Conservation (phyloP, 2,888 invertebrate genomes). For the Nematopogon swammerdamellus region DNA sequence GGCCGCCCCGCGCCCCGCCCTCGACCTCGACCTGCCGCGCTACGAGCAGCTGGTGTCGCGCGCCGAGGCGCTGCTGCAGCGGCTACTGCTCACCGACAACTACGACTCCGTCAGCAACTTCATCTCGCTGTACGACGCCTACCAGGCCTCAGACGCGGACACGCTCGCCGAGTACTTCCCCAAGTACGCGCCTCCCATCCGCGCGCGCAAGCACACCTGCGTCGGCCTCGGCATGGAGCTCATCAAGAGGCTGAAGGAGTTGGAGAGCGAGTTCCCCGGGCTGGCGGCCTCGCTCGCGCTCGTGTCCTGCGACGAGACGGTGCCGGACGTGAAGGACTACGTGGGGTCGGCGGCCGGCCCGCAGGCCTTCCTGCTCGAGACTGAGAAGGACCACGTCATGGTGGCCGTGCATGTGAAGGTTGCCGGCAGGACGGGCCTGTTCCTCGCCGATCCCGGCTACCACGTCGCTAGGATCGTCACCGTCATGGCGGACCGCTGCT, state of each 20-base stretch:
- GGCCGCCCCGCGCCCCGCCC: slow-evolving; percentile 50
- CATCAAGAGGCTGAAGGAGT: slow-evolving; percentile 63
- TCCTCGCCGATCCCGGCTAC: slow-evolving; percentile 87
- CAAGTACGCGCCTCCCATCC: slow-evolving; percentile 80
- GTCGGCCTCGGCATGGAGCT: slow-evolving; percentile 87
- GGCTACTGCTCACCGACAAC: slow-evolving; percentile 78
- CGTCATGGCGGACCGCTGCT: slow-evolving; percentile 80
- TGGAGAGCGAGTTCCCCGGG: slow-evolving; percentile 61
- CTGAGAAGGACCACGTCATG: slow-evolving; percentile 87
- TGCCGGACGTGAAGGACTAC: slow-evolving; percentile 60
- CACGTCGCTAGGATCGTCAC: slow-evolving; percentile 85
- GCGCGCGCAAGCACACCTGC: slow-evolving; percentile 81
- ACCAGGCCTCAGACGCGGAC: slow-evolving; percentile 64
- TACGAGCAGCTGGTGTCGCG: slow-evolving; percentile 81
- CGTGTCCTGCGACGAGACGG: slow-evolving; percentile 88
- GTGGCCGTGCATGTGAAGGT: slow-evolving; percentile 74
- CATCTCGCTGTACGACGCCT: slow-evolving; percentile 64
- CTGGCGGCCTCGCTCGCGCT: slow-evolving; percentile 69
- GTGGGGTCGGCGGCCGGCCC: slow-evolving; percentile 60
- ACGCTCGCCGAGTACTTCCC: slow-evolving; percentile 74
- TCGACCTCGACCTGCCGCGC: slow-evolving; percentile 71
- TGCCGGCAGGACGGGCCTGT: slow-evolving; percentile 69
- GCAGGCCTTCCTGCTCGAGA: slow-evolving; percentile 59
- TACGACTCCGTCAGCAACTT: slow-evolving; percentile 91
- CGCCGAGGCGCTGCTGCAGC: slow-evolving; percentile 81